Evolutionary conservation across 2,888 invertebrate species (phyloP).

Genomic region (Pollenia amentaria): DNA sequence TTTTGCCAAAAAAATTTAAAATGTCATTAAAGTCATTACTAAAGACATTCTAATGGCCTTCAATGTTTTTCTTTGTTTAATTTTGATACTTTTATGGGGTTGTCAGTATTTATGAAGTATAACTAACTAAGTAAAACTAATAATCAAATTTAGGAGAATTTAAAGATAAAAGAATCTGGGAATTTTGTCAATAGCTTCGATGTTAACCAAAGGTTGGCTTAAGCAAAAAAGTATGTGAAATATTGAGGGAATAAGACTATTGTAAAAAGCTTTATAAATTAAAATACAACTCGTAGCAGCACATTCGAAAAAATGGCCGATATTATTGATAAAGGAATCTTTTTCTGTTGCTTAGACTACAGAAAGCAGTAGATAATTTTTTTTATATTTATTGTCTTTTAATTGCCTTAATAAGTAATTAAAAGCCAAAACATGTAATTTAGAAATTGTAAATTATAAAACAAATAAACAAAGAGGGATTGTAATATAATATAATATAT

Average conservation of each 20-base stretch:
- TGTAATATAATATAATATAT: too few species aligned
- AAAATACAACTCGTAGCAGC: too few species aligned
- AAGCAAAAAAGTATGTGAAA: too few species aligned
- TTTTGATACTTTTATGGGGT: neutral
- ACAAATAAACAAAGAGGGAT: slow-evolving; percentile 1
- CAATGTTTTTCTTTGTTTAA: neutral
- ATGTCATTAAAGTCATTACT: neutral
- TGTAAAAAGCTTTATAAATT: too few species aligned
- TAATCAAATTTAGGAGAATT: slow-evolving; percentile 46
- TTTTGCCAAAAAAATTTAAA: neutral
- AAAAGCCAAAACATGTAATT: slow-evolving; percentile 23
- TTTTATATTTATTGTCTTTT: neutral
- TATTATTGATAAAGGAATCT: too few species aligned
- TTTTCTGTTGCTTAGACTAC: neutral
- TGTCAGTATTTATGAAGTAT: neutral
- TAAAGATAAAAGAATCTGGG: too few species aligned
- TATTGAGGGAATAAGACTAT: too few species aligned
- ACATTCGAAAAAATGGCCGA: too few species aligned
- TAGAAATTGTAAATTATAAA: slow-evolving; percentile 13
- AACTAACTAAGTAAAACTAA: slow-evolving; percentile 51
- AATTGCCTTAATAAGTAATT: slow-evolving; percentile 19
- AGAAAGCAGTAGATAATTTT: too few species aligned
- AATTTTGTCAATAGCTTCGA: too few species aligned
- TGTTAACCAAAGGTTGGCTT: too few species aligned
- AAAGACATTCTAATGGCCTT: neutral